Evolutionary conservation across 2,113 vertebrate genomes (phyloP).

Genomic region (Epinephelus lanceolatus): DNA sequence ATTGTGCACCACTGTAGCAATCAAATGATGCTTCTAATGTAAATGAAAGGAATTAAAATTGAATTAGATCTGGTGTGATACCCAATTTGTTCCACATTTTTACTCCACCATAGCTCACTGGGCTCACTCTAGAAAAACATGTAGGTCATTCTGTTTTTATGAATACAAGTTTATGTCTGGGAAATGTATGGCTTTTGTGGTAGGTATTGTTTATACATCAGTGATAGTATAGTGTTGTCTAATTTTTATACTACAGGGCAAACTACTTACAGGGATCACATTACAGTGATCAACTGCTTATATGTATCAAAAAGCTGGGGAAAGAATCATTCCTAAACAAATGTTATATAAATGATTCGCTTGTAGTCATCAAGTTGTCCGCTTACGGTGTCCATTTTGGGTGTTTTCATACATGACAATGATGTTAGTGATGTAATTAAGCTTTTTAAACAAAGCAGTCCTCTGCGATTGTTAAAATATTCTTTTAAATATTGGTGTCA

Average conservation of each 20-base stretch:
- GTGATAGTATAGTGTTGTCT: background rate
- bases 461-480: no score
- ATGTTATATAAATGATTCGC: no score
- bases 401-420: no score
- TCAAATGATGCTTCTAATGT: background rate
- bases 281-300: no score
- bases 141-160: background rate
- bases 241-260: no score
- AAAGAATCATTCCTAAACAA: no score
- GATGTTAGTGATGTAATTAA: background rate
- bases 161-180: background rate
- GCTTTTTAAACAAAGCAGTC: background rate
- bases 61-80: background rate
- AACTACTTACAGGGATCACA: no score
- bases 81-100: background rate
- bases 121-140: no score
- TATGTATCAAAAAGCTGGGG: no score
- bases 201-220: background rate
- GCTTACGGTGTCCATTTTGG: no score
- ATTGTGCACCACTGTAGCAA: background rate
- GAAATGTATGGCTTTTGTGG: background rate
- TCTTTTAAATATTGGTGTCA: no score
- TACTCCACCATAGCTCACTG: background rate
- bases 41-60: background rate
- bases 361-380: no score